Conservation (phyloP, 2,113 vertebrate species). For the Burhinus oedicnemus region DNA sequence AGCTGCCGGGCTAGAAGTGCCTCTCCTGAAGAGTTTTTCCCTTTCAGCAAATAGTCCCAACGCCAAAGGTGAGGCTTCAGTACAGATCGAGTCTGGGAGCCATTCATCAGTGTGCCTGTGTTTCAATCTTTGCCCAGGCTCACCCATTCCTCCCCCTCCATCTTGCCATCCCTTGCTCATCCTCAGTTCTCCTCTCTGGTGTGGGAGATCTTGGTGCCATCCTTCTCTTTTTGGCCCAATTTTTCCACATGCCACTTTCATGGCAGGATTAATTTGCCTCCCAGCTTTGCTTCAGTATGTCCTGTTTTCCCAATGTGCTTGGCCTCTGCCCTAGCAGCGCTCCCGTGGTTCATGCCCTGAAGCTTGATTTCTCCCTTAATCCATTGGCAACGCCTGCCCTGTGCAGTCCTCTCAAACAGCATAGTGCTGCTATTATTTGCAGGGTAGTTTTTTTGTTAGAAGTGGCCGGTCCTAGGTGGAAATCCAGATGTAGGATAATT, state of each 20-base stretch:
- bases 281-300: background rate
- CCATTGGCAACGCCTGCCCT: background rate
- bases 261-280: background rate
- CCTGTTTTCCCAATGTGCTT: background rate
- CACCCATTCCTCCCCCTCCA: background rate
- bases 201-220: background rate
- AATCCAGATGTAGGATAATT: background rate
- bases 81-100: background rate
- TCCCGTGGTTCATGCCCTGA: background rate
- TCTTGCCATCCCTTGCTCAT: background rate
- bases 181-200: background rate
- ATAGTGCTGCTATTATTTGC: background rate
- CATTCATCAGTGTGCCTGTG: background rate
- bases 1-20: background rate
- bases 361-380: background rate
- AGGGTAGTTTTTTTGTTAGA: background rate
- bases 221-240: background rate
- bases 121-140: background rate
- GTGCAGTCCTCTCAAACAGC: background rate
- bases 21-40: background rate
- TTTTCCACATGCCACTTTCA: background rate
- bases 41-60: background rate
- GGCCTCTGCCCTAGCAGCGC: background rate
- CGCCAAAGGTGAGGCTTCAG: background rate
- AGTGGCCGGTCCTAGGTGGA: background rate